Conservation (phyloP, 2,888 invertebrate species). For the Oxystoma pomonae region DNA sequence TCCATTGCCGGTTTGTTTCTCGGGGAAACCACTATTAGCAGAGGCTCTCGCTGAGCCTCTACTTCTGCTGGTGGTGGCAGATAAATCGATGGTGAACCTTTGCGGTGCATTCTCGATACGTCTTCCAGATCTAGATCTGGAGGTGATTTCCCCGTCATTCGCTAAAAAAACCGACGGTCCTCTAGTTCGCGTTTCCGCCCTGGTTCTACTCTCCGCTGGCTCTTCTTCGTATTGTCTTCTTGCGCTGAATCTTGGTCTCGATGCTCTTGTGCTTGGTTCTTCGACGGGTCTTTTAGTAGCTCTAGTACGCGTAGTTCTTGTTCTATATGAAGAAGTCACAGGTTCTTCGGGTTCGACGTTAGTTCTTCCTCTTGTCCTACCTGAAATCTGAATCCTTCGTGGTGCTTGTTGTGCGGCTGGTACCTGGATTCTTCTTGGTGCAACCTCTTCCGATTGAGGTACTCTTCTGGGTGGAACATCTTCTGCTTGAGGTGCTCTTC, state of each 20-base stretch:
- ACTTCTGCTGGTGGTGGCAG: conserved; percentile 11
- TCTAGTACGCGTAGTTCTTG: neutral
- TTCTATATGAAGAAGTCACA: neutral
- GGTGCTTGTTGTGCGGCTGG: neutral
- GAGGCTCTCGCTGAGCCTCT: conserved; percentile 6
- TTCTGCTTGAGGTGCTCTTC: neutral
- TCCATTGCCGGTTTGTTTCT: neutral
- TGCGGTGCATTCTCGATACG: conserved; percentile 16
- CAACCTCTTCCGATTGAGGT: neutral
- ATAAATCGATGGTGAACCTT: conserved; percentile 8
- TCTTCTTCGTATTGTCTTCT: conserved; percentile 16
- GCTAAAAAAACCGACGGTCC: conserved; percentile 29
- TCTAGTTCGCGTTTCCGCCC: conserved; percentile 16
- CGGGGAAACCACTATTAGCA: neutral
- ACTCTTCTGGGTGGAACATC: neutral
- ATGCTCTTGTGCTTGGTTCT: conserved; percentile 1
- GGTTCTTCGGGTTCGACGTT: neutral
- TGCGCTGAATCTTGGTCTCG: conserved; percentile 10
- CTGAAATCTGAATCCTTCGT: neutral
- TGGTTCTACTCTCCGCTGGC: conserved; percentile 8
- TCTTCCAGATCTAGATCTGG: conserved; percentile 34
- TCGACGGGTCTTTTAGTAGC: neutral
- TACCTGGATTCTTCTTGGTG: neutral
- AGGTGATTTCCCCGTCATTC: conserved; percentile 30
- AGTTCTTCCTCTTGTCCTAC: neutral